phyloP scores from a whole-genome alignment of 2,113 vertebrate species.

The Leucopsar rothschildi region DNA sequence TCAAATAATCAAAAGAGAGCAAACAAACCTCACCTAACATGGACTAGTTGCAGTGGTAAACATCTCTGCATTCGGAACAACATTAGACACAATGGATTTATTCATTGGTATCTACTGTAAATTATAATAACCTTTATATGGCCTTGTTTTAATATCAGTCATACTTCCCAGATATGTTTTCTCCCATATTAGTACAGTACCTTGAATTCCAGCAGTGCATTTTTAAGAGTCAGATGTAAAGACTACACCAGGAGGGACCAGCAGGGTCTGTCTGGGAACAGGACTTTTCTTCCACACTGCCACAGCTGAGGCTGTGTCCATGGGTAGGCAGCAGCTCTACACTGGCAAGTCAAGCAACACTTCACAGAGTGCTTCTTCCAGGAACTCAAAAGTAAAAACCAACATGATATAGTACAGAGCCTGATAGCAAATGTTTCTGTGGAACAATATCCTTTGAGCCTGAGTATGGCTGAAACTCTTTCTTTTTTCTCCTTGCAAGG shows the following conservation, averaged over 20 bases:
- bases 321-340: background rate
- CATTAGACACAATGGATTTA: background rate
- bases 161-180: background rate
- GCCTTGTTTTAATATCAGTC: background rate
- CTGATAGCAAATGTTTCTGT: background rate
- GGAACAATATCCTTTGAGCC: background rate
- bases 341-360: background rate
- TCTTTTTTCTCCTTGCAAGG: background rate
- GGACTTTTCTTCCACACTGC: rapidly evolving
- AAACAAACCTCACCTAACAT: background rate
- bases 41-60: background rate
- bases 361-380: background rate
- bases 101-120: background rate
- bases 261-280: background rate
- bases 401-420: rapidly evolving
- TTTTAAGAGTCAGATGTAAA: background rate
- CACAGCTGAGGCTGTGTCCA: background rate
- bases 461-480: background rate
- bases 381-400: background rate
- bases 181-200: background rate
- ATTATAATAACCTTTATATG: background rate
- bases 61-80: background rate
- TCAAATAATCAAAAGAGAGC: background rate
- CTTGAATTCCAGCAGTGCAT: background rate
- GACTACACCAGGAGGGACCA: background rate